Conservation (phyloP, 2,888 invertebrate species). For the Julus scandinavius region DNA sequence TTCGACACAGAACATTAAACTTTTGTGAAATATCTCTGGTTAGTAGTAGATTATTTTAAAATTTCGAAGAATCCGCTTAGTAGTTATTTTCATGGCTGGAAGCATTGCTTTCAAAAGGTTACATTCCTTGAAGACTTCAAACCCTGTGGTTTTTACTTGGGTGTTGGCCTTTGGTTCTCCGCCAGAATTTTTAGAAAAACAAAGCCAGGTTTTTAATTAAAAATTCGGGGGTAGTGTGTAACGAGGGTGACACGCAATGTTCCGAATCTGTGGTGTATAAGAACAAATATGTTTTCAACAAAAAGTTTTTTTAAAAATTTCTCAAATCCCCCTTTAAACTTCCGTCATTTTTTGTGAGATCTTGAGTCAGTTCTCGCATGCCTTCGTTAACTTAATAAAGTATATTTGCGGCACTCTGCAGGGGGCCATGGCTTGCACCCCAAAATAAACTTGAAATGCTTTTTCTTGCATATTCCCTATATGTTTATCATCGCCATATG, state of each 20-base stretch:
- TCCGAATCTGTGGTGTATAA: background rate
- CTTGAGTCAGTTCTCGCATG: background rate
- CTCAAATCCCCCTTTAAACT: background rate
- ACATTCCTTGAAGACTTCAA: background rate
- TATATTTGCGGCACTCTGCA: constrained; percentile 17
- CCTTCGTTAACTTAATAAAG: background rate
- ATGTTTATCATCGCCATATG: background rate
- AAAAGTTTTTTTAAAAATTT: background rate
- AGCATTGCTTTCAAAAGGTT: background rate
- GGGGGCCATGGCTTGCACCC: background rate
- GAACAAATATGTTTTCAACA: background rate
- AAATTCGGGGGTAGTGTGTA: constrained; percentile 19
- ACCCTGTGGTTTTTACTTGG: background rate
- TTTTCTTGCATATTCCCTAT: background rate
- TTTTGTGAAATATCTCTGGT: background rate
- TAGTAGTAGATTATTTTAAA: background rate
- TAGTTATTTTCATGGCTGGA: background rate
- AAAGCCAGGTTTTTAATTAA: background rate
- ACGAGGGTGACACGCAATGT: background rate
- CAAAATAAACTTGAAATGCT: constrained; percentile 35
- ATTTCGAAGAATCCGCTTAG: background rate
- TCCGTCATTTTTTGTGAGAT: background rate
- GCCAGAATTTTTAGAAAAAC: background rate
- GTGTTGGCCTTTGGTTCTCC: background rate
- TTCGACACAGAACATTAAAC: too few species aligned